Evolutionary conservation across 2,797 vertebrate species (phyloP).

Genomic region (Pseudotriccus pelzelni): DNA sequence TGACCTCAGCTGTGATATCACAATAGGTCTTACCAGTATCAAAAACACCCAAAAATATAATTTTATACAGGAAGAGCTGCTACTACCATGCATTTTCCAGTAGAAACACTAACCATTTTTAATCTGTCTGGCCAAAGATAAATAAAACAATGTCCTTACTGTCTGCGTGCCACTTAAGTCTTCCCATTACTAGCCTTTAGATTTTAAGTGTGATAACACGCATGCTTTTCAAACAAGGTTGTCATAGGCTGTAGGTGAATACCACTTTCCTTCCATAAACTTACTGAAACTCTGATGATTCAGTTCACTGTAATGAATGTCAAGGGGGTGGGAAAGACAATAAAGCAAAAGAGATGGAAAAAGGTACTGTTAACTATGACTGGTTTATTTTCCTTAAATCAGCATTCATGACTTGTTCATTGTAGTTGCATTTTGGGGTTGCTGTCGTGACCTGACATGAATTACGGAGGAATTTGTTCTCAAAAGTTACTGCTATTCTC

Average conservation of each 20-base stretch:
- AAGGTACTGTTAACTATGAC: background rate
- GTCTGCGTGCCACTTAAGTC: background rate
- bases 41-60: background rate
- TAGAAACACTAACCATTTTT: background rate
- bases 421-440: background rate
- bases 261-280: background rate
- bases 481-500: background rate
- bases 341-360: background rate
- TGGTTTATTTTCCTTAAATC: background rate
- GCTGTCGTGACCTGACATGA: background rate
- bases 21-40: background rate
- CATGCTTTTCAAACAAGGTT: background rate
- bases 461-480: background rate
- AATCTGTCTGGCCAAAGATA: background rate
- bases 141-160: background rate
- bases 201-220: background rate
- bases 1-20: background rate
- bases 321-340: background rate
- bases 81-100: background rate
- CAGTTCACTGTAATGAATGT: background rate
- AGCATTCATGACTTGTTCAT: background rate
- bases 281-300: background rate
- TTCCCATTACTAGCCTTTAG: background rate
- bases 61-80: background rate
- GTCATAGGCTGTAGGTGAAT: background rate